Conservation (phyloP, 2,797 vertebrate genomes). For the Gallinago nigripennis region DNA sequence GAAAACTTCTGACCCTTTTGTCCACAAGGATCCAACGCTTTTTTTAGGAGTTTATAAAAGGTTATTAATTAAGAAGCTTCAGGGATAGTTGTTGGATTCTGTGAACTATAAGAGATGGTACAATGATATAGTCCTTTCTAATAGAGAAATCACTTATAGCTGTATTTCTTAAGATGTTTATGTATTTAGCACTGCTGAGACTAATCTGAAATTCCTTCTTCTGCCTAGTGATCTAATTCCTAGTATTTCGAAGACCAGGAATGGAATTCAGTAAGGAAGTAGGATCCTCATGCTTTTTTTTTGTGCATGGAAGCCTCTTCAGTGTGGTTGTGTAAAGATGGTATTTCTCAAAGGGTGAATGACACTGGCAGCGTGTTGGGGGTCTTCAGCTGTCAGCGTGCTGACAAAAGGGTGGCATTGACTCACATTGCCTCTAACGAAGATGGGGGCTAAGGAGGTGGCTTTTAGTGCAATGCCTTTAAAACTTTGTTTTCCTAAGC, state of each 20-base stretch:
- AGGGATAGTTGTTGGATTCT: background rate
- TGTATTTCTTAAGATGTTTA: background rate
- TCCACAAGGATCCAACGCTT: background rate
- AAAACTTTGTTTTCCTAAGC: background rate
- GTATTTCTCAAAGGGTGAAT: background rate
- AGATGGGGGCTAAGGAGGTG: background rate
- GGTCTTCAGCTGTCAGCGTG: background rate
- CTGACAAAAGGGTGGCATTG: background rate
- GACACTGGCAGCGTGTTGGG: background rate
- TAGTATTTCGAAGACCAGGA: background rate
- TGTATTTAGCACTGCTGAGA: background rate
- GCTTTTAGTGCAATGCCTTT: background rate
- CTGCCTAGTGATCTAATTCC: background rate
- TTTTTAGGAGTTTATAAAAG: background rate
- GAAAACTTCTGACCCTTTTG: background rate
- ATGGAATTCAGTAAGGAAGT: background rate
- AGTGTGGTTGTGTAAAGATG: background rate
- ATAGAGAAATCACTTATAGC: background rate
- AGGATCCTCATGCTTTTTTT: background rate
- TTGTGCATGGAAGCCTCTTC: background rate
- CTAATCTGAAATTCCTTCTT: background rate
- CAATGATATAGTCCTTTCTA: background rate
- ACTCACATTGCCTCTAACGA: accelerated
- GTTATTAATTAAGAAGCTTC: background rate
- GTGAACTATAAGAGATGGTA: background rate